Conservation (phyloP, 2,888 invertebrate genomes). For the Agonopterix arenella region DNA sequence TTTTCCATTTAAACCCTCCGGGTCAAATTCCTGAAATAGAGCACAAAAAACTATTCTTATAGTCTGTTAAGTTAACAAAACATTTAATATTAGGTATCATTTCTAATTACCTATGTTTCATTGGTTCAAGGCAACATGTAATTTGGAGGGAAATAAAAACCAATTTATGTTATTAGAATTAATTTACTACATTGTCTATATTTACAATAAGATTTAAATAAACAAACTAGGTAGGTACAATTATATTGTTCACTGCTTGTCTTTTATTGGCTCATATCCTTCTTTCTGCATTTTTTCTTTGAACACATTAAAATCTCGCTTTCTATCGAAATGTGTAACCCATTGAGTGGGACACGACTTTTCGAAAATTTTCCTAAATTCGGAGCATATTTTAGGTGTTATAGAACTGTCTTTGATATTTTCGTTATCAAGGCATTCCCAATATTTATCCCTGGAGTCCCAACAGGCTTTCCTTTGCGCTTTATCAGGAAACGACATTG, state of each 20-base stretch:
- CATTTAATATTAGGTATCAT: too few species aligned
- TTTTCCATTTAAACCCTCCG: constrained; percentile 3
- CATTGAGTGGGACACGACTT: constrained; percentile 88
- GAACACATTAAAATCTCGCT: constrained; percentile 90
- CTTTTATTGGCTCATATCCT: constrained; percentile 88
- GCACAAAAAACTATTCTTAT: background rate
- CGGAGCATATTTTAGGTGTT: constrained; percentile 77
- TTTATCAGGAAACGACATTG: constrained; percentile 90
- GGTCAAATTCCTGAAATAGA: background rate
- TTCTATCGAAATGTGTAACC: constrained; percentile 97
- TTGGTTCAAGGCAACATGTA: too few species aligned
- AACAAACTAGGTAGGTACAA: constrained; percentile 13
- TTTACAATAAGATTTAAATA: constrained; percentile 41
- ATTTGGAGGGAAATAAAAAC: constrained; percentile 38
- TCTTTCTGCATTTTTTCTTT: constrained; percentile 91
- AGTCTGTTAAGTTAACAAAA: background rate
- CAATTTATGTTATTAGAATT: constrained; percentile 25
- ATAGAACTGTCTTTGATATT: constrained; percentile 78
- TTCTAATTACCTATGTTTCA: too few species aligned
- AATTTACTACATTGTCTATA: constrained; percentile 25
- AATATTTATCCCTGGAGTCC: constrained; percentile 90
- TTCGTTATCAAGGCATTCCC: constrained; percentile 89
- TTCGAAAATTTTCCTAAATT: constrained; percentile 85
- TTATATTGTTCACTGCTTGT: constrained; percentile 39
- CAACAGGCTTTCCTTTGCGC: constrained; percentile 89